A percentile compares a stretch with the other conserved stretches of the same genome.
phyloP scores from a whole-genome alignment of 2,113 vertebrate species.

The Eolophus roseicapilla region DNA sequence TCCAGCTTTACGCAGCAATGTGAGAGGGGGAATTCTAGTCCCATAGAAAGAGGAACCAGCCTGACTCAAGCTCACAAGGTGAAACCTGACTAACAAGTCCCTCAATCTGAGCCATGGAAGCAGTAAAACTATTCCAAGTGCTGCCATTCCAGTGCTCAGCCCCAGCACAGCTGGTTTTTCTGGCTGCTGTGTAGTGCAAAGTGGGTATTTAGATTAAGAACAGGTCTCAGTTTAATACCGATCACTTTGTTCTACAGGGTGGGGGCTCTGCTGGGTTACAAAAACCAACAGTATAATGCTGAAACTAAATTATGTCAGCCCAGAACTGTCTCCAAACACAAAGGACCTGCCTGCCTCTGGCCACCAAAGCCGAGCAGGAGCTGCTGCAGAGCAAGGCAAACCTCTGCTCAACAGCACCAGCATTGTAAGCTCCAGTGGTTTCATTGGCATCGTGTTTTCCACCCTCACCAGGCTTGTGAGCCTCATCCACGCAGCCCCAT shows the following conservation, averaged over 20 bases:
- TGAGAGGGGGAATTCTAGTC: neutral
- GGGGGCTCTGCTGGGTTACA: too few species aligned
- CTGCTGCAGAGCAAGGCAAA: too few species aligned
- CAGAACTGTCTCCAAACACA: neutral
- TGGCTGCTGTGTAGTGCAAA: neutral
- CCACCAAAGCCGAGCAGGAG: neutral
- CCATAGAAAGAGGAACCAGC: neutral
- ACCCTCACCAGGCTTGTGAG: fast-evolving
- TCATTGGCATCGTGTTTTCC: neutral
- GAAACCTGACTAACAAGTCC: neutral
- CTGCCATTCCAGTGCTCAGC: neutral
- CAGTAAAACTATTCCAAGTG: neutral
- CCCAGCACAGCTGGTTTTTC: fast-evolving
- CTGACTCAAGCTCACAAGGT: neutral
- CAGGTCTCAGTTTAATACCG: neutral
- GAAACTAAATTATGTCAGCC: neutral
- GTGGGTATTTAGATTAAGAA: neutral
- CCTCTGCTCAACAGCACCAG: neutral
- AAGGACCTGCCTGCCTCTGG: neutral
- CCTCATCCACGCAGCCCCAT: fast-evolving
- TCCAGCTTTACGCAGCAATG: neutral
- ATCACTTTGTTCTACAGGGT: neutral
- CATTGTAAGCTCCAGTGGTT: neutral
- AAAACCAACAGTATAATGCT: neutral
- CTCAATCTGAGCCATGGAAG: neutral